Evolutionary conservation across 2,888 invertebrate genomes (phyloP), one percentile per base, ranked within the genome.

Genomic region (Aporophyla lueneburgensis): DNA sequence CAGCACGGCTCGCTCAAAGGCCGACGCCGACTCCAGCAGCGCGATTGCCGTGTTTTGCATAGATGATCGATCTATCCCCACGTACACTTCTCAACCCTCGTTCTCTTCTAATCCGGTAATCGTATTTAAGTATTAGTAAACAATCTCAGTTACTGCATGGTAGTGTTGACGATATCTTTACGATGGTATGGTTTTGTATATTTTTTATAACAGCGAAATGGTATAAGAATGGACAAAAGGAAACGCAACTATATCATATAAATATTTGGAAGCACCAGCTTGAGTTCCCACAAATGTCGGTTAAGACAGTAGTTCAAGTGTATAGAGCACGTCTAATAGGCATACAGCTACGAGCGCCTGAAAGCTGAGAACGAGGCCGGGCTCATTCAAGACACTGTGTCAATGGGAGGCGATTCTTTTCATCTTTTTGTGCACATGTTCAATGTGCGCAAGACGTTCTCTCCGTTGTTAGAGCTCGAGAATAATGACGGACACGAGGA

Each of bases 21-120:
- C 96, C 93, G 96, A 92, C 90, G 92, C 96, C 92, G 95, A 91
- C 94, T 96, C 96, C 91, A 96, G 91, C 81, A 96, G 93, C 78
- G 96, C 93, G 85, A 96, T 96, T 88, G 96, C 96, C 95, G 96
- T 94, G 90, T 96, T 96, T 96, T 96, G 96, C 96, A 96, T 96
- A 96, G 95, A 94, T 94, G 93, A 93, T 89, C 89, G 88, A 86
- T 93, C 93, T 92, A 92, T 86, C 88, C 88, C 88, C 91, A 84
- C 86, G 79, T 85, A 76, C 86, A 87, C 89, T 91, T 80, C 85
- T 74, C 76, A 92, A 80, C 86, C 90, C 89, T 91, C 91, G 84
- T 83, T 86, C 86, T 88, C 86, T 90, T 93, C 92, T 92, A 91
- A 89, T 88, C 83, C 89, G 89, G 88, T 88, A 91, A 92, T 90